Base-by-base conservation (phyloP, 1,140 invertebrate genomes). In the Mycetomoellerius zeteki region DNA sequence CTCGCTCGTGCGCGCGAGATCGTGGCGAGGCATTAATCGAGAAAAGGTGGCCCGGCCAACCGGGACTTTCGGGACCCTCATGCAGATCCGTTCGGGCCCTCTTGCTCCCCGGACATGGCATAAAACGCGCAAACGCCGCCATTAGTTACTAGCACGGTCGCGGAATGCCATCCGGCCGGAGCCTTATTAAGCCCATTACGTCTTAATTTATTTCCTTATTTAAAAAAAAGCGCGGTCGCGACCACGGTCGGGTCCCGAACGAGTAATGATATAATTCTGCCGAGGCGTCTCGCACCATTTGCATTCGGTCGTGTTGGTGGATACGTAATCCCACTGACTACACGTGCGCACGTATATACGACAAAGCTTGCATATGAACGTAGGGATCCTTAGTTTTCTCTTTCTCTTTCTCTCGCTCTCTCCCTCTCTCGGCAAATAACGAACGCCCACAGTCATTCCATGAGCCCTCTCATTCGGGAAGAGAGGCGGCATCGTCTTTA, bases 131-230 rank as follows among this genome's bases (percentile, higher is more conserved):
- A 88, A 90, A 88, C 72, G 86, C 76, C 65, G 89, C 64, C 89
- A 90, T 90, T 90, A 90, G 86, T 90, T 88, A 90, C 89, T 72
- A 89, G 82, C 72, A 82, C 76, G 86, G 86, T 75, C 89, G 81
- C 77, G 86, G 89, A 90, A 90, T 90, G 89, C 89, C 80, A 90
- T 90, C 81, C 89, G 52, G 65, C n/a, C 77, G 82, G 76, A 82
- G 89, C 86, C 89, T 90, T 90, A 88, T 90, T 90, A 90, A 90
- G 89, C 81, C 89, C 86, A 88, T 90, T 90, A 90, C 76, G 76
- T 90, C 89, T 90, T 90, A 90, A 90, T 90, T 90, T 90, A 90
- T 90, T 90, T 90, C 81, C 86, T 90, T 88, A 88, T 88, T 88
- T 86, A 77, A 88, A 86, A 88, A 84, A 65, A 80, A 62, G 21